Evolutionary conservation across 2,888 invertebrate genomes (phyloP).

Genomic region (Priocnemis perturbator): DNA sequence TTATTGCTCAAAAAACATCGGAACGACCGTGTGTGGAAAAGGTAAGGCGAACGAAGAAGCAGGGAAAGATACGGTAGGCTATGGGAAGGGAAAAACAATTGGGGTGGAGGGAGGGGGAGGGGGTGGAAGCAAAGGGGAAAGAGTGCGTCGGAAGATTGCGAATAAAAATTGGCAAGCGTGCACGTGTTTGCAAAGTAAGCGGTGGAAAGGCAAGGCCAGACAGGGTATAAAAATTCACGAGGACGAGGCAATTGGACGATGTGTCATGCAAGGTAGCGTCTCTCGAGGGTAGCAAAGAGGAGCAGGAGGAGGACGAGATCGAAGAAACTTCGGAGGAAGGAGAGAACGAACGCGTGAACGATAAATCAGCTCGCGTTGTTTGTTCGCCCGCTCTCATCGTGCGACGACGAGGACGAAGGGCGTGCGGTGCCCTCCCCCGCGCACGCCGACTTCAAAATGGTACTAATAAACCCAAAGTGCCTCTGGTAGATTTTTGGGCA

Average conservation of each 20-base stretch:
- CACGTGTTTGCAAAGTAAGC: constrained; percentile 10
- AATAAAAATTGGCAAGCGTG: background rate
- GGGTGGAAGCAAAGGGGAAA: constrained; percentile 18
- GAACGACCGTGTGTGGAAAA: constrained; percentile 54
- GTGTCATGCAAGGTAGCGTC: background rate
- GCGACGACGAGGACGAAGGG: constrained; percentile 45
- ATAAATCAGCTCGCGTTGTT: constrained; percentile 35
- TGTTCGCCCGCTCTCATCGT: constrained; percentile 39
- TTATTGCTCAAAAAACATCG: constrained; percentile 74
- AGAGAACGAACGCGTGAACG: constrained; percentile 33
- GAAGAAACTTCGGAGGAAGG: background rate
- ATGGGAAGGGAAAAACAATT: constrained; percentile 39
- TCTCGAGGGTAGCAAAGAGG: constrained; percentile 12
- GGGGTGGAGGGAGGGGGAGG: constrained; percentile 11
- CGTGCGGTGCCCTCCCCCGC: constrained; percentile 65
- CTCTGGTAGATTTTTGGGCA: constrained; percentile 76
- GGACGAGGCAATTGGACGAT: constrained; percentile 9
- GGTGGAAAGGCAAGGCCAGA: constrained; percentile 13
- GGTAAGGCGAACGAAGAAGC: constrained; percentile 40
- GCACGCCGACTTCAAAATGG: constrained; percentile 73
- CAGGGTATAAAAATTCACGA: constrained; percentile 20
- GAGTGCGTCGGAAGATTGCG: constrained; percentile 8
- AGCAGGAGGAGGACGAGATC: constrained; percentile 20
- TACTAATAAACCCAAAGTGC: constrained; percentile 75
- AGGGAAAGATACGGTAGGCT: constrained; percentile 50